Evolutionary conservation across 2,797 vertebrate species (phyloP), one percentile per base, ranked within the genome.

Genomic region (Poecilia wingei): DNA sequence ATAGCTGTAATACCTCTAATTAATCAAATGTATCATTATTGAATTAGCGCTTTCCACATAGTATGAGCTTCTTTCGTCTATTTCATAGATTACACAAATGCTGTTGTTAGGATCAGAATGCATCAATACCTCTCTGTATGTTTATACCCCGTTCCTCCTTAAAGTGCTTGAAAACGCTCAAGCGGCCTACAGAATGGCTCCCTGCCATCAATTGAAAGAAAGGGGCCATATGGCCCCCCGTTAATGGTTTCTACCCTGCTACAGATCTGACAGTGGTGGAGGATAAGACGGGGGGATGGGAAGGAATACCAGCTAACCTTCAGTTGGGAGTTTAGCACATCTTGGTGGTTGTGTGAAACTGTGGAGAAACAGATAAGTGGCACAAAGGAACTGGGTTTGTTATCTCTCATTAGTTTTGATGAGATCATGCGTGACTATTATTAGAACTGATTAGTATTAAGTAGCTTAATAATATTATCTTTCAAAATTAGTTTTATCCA

Each of bases 171-270:
- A 71, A 68, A 87, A 84, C 36, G 81, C 74, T 77, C 68, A 36
- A 47, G 36, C 88, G 74, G 79, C 53, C 71, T 41, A 71, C 79
- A 82, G 78, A 89, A 55, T 20, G 68, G 53, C 77, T 88, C 80
- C 75, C 84, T 89, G 66, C 82, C 81, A 68, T 87, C 81, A 84
- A 87, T 79, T 76, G 79, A 90, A 86, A 89, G 88, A 85, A 93
- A 89, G 82, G 76, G 79, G 47, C 93, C 95, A 95, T 94, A 92
- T 94, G 92, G 89, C 78, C 79, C 53, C 83, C 79, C 74, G 82
- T 82, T 92, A 90, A 93, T 88, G 91, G 88, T 83, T 77, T 74
- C 78, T 83, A 45, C 83, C 84, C 87, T 36, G 6, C 88, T 85
- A 86, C 91, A 70, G 88, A 81, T 82, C 87, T 92, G 92, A 86